Percentiles rank a stretch among this genome's conserved stretches.
Evolutionary conservation across 2,797 vertebrate genomes (phyloP).

Genomic region (Botia almorhae): DNA sequence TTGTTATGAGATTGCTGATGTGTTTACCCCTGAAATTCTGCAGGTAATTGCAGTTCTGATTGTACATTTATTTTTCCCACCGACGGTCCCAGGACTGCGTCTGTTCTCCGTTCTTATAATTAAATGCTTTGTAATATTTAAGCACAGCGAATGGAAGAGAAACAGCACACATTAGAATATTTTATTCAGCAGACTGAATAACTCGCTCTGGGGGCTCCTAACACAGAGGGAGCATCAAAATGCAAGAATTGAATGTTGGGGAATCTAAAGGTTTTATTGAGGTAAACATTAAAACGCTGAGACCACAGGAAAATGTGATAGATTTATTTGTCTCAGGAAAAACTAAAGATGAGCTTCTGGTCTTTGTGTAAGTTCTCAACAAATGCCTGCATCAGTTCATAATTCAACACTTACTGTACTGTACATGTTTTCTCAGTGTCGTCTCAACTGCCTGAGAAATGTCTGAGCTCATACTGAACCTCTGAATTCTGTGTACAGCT

Average conservation of each 20-base stretch:
- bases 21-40: constrained; percentile 99
- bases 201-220: constrained; percentile 57
- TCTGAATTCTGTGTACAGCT: not conserved
- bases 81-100: constrained; percentile 89
- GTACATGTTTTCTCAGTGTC: not conserved
- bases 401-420: not conserved
- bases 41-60: constrained; percentile 99
- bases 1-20: constrained; percentile 96
- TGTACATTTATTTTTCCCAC: constrained; percentile 96
- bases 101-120: constrained; percentile 91
- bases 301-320: constrained; percentile 14
- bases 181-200: constrained; percentile 80
- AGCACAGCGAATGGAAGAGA: constrained; percentile 65
- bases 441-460: not conserved
- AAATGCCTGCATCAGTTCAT: constrained; percentile 70
- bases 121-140: constrained; percentile 92
- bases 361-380: constrained; percentile 76
- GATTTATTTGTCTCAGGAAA: constrained; percentile 3
- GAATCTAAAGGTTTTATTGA: constrained; percentile 40
- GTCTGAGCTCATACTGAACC: not conserved
- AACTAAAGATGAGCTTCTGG: constrained; percentile 55
- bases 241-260: constrained; percentile 47
- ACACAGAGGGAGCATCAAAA: constrained; percentile 52
- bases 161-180: constrained; percentile 78
- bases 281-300: constrained; percentile 53